Conservation (phyloP, 2,888 invertebrate species). For the Tethea ocularis region DNA sequence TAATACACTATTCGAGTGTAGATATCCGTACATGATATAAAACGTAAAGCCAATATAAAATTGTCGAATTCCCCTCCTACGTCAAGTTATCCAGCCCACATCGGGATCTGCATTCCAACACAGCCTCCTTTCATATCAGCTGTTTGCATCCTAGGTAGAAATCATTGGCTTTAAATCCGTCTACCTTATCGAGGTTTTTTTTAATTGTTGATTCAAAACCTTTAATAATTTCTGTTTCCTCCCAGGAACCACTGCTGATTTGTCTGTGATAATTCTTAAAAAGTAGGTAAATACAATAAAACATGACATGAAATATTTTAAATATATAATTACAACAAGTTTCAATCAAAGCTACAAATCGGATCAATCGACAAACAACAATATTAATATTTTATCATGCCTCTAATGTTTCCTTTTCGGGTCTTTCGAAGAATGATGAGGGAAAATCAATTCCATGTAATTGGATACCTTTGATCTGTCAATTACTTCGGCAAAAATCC, state of each 20-base stretch:
- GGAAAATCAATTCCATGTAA: slow-evolving; percentile 49
- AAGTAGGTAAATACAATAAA: not conserved
- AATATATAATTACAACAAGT: not conserved
- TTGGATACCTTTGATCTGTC: slow-evolving; percentile 63
- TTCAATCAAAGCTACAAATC: not conserved
- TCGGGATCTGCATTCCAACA: not conserved
- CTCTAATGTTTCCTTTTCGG: slow-evolving; percentile 9
- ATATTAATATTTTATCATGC: slow-evolving; percentile 7
- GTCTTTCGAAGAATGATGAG: slow-evolving; percentile 12
- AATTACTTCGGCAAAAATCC: slow-evolving; percentile 57
- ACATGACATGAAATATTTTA: too few relatives aligned
- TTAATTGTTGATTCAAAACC: too few relatives aligned
- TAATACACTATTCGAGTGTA: not conserved
- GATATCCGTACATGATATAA: not conserved
- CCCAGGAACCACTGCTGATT: too few relatives aligned
- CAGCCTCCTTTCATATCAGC: not conserved
- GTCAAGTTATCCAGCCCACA: not conserved
- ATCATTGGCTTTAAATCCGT: not conserved
- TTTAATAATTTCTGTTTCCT: too few relatives aligned
- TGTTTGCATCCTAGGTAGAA: not conserved
- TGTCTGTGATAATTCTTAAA: too few relatives aligned
- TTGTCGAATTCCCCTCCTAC: not conserved
- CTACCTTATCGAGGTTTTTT: too few relatives aligned
- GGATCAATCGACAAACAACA: not conserved
- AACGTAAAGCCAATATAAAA: not conserved